Evolutionary conservation across 1,140 invertebrate species (phyloP), one percentile per base, ranked within the genome.

Genomic region (Halyomorpha halys): DNA sequence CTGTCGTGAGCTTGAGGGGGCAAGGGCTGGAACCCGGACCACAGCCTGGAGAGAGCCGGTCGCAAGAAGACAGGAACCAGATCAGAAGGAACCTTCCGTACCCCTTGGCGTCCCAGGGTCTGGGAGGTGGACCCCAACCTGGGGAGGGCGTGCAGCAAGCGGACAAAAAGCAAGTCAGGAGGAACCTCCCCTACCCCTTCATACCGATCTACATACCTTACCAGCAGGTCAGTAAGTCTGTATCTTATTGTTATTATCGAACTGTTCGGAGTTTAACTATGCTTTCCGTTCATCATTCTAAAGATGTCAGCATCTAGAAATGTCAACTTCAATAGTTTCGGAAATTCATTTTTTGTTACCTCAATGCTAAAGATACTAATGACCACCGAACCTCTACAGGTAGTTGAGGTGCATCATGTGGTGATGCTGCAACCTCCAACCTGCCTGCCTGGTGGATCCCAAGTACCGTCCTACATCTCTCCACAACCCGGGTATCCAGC

Each of bases 341-440:
- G n/a, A n/a, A n/a, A n/a, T n/a, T n/a, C n/a, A n/a, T n/a, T n/a
- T n/a, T n/a, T n/a, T n/a, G n/a, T n/a, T n/a, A n/a, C n/a, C n/a
- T n/a, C n/a, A n/a, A n/a, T n/a, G n/a, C n/a, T n/a, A n/a, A n/a
- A n/a, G n/a, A n/a, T n/a, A n/a, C n/a, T n/a, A n/a, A n/a, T n/a
- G n/a, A n/a, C n/a, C n/a, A n/a, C n/a, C n/a, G n/a, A n/a, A 23
- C 25, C 16, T 2, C 11, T 34, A 21, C 44, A 61, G 30, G 39
- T 45, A 1, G 59, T 44, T 3, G 30, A 30, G 19, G 60, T 45
- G 14, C 63, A 65, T 21, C 63, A 65, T 44, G 54, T 60, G 5
- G 56, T 65, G 3, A 44, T 59, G 19, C 39, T 65, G 14, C 63
- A 65, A n/a, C 39, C 34, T 16, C 63, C 63, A 14, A 30, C 25